Evolutionary conservation across 1,140 invertebrate species (phyloP).

Genomic region (Drosophila malerkotliana): DNA sequence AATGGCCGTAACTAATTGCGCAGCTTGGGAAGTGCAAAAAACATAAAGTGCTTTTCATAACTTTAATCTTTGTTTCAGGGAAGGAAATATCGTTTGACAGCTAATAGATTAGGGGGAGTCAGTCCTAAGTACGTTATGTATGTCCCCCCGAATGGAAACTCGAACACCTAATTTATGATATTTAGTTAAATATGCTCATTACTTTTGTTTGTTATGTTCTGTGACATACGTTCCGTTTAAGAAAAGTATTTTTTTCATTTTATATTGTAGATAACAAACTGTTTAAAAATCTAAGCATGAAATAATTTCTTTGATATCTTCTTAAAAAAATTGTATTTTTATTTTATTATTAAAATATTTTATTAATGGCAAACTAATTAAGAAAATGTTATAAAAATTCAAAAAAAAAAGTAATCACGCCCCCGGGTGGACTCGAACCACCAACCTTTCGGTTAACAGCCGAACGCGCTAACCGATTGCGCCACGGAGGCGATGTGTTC

Average conservation of each 20-base stretch:
- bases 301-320: too few species aligned
- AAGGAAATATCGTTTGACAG: not conserved
- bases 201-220: too few species aligned
- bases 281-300: too few species aligned
- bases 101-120: not conserved
- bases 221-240: too few species aligned
- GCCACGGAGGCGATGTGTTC: slow-evolving; percentile 87
- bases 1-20: slow-evolving; percentile 62
- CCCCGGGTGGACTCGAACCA: slow-evolving; percentile 93
- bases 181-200: not conserved
- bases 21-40: slow-evolving; percentile 24
- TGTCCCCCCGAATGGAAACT: not conserved
- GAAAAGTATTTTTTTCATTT: too few species aligned
- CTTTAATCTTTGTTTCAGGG: not conserved
- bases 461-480: slow-evolving; percentile 93
- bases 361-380: not conserved
- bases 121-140: too few species aligned
- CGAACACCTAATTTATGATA: not conserved
- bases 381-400: too few species aligned
- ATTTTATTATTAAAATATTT: not conserved
- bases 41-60: slow-evolving; percentile 12
- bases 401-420: slow-evolving; percentile 60
- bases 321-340: not conserved
- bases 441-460: slow-evolving; percentile 93
- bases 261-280: too few species aligned